A percentile compares a stretch with the other conserved stretches of the same genome.
Evolutionary conservation across 1,140 invertebrate genomes (phyloP).

Genomic region (Drosophila ficusphila): DNA sequence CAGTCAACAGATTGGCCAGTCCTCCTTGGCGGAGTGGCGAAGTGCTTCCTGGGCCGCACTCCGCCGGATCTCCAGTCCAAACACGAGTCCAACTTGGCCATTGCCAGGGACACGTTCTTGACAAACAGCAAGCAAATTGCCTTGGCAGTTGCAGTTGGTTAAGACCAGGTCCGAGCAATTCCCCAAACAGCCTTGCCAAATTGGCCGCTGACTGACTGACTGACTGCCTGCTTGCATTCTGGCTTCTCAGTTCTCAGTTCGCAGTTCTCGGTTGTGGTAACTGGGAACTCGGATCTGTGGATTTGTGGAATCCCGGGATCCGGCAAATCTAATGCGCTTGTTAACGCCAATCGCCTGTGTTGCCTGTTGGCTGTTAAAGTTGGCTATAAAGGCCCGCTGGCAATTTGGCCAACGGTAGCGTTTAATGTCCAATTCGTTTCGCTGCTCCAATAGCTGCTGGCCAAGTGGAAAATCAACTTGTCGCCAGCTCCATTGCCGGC

Average conservation of each 20-base stretch:
- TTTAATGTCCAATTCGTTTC: slow-evolving; percentile 82
- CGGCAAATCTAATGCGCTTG: slow-evolving; percentile 71
- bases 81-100: slow-evolving; percentile 1
- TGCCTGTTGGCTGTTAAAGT: slow-evolving; percentile 52
- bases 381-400: slow-evolving; percentile 52
- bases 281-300: background rate
- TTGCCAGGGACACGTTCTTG: slow-evolving; percentile 47
- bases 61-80: background rate
- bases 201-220: slow-evolving; percentile 67
- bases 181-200: slow-evolving; percentile 79
- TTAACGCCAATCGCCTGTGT: slow-evolving; percentile 78
- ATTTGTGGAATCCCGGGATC: slow-evolving; percentile 5
- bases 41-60: slow-evolving; percentile 13
- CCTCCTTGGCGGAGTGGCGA: slow-evolving; percentile 58
- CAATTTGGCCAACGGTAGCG: slow-evolving; percentile 81
- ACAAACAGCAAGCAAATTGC: slow-evolving; percentile 71
- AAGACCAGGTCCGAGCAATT: slow-evolving; percentile 65
- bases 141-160: slow-evolving; percentile 74
- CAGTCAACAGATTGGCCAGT: slow-evolving; percentile 21
- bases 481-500: slow-evolving; percentile 47
- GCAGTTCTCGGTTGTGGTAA: no score
- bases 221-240: slow-evolving; percentile 14
- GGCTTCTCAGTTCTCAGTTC: no score
- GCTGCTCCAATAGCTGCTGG: slow-evolving; percentile 33
- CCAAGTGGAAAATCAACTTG: slow-evolving; percentile 79